A percentile compares a stretch with the other conserved stretches of the same genome.
Evolutionary conservation across 2,888 invertebrate species (phyloP).

Genomic region (Leptothorax acervorum): DNA sequence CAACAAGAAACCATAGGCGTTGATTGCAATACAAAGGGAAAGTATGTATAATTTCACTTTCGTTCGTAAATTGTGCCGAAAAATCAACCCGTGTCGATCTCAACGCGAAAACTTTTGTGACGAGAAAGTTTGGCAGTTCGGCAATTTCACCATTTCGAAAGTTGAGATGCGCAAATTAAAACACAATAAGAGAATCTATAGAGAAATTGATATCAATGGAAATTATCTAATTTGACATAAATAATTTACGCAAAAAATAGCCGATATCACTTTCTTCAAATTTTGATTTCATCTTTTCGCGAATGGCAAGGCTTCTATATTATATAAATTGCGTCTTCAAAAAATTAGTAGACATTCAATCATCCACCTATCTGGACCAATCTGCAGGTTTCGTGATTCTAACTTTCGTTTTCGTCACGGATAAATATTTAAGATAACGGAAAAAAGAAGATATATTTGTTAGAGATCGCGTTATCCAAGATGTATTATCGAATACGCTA

Average conservation of each 20-base stretch:
- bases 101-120: constrained; percentile 64
- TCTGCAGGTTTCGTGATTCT: not conserved
- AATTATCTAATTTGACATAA: not conserved
- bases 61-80: constrained; percentile 52
- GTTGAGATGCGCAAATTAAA: constrained; percentile 64
- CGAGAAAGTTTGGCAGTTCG: constrained; percentile 75
- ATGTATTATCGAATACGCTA: constrained; percentile 76
- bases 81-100: constrained; percentile 42
- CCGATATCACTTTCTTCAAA: constrained; percentile 1
- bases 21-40: constrained; percentile 11
- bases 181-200: constrained; percentile 59
- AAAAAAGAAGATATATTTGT: constrained; percentile 29
- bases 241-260: not conserved
- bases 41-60: constrained; percentile 70
- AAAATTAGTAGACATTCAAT: not conserved
- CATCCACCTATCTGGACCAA: not conserved
- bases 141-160: constrained; percentile 72
- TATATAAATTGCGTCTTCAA: not conserved
- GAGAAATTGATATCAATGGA: not conserved
- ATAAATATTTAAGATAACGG: constrained; percentile 11
- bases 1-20: not conserved
- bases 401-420: not conserved
- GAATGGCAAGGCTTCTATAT: not conserved
- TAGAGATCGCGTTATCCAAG: constrained; percentile 53
- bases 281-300: not conserved